Evolutionary conservation across 2,797 vertebrate genomes (phyloP), one percentile per base, ranked within the genome.

Genomic region (Adelosebastes latens): DNA sequence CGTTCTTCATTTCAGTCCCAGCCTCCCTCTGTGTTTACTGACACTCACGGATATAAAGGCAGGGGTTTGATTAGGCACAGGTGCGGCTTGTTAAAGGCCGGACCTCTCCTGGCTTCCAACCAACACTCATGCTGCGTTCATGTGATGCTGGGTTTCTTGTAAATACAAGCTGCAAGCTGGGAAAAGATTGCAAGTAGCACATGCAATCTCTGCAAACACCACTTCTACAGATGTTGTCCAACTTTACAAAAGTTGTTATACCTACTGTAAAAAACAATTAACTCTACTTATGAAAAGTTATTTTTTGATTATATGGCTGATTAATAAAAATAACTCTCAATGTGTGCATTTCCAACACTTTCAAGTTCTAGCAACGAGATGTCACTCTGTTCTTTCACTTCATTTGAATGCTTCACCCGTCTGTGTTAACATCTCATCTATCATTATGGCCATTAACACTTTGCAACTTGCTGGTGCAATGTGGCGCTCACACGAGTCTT

Each of bases 71-170:
- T 89, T 82, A 58, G 86, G 49, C 75, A 55, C 88, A 93, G 89
- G 90, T 88, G 88, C 9, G 2, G 64, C 85, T 88, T 79, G 84
- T 90, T 89, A 90, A 89, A 85, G 79, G 52, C 77, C 27, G 53
- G 68, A 72, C 75, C 80, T 86, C 80, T 42, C 78, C 85, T 87
- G 91, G 82, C 81, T 66, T 55, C 77, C 56, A 4, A 83, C 85
- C 87, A 90, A 52, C 74, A 59, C 61, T 68, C 87, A 46, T 64
- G 84, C 83, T 82, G 85, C 55, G 62, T 70, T 86, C 83, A 90
- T 8, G 77, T 84, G 81, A 82, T 78, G 61, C 77, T 72, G 42
- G 76, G 56, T 83, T 89, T 83, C 82, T 80, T 14, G 60, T 85
- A 86, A 85, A 89, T 67, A 68, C 10, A 7, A 81, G 66, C 55